A percentile compares a stretch with the other conserved stretches of the same genome.
Evolutionary conservation across 2,888 invertebrate species (phyloP).

Genomic region (Nyleta sp.): DNA sequence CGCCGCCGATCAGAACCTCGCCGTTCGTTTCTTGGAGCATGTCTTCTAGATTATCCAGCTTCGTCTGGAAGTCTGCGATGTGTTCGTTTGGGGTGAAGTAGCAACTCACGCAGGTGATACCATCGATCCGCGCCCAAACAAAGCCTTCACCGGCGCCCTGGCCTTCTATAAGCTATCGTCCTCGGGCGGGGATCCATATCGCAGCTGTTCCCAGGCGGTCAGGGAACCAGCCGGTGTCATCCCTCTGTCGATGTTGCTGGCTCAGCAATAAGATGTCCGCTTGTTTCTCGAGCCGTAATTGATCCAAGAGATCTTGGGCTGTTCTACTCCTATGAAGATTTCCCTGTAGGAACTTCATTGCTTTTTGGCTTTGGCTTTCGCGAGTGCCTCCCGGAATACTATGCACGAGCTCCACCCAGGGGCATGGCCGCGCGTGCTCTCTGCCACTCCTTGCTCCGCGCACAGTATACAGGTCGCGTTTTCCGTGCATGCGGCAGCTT

Average conservation of each 20-base stretch:
- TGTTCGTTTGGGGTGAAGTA: slow-evolving; percentile 13
- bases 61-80: slow-evolving; percentile 31
- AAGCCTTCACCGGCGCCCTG: neutral
- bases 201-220: neutral
- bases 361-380: slow-evolving; percentile 1
- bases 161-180: neutral
- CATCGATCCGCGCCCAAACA: neutral
- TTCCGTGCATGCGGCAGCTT: slow-evolving; percentile 41
- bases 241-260: slow-evolving; percentile 18
- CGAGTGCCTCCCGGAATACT: slow-evolving; percentile 43
- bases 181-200: neutral
- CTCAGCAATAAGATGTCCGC: slow-evolving; percentile 26
- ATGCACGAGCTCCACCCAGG: slow-evolving; percentile 45
- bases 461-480: slow-evolving; percentile 61
- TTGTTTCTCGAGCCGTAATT: slow-evolving; percentile 25
- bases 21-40: slow-evolving; percentile 12
- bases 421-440: slow-evolving; percentile 14
- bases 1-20: slow-evolving; percentile 42
- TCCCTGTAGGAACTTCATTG: slow-evolving; percentile 54
- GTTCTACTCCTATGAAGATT: slow-evolving; percentile 63
- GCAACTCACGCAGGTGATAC: slow-evolving; percentile 12
- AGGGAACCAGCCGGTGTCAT: slow-evolving; percentile 16
- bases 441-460: slow-evolving; percentile 4
- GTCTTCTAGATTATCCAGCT: slow-evolving; percentile 5
- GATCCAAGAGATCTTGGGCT: slow-evolving; percentile 52